A percentile compares a stretch with the other conserved stretches of the same genome.
Evolutionary conservation across 2,888 invertebrate species (phyloP).

Genomic region (Chromoteleia sp.): DNA sequence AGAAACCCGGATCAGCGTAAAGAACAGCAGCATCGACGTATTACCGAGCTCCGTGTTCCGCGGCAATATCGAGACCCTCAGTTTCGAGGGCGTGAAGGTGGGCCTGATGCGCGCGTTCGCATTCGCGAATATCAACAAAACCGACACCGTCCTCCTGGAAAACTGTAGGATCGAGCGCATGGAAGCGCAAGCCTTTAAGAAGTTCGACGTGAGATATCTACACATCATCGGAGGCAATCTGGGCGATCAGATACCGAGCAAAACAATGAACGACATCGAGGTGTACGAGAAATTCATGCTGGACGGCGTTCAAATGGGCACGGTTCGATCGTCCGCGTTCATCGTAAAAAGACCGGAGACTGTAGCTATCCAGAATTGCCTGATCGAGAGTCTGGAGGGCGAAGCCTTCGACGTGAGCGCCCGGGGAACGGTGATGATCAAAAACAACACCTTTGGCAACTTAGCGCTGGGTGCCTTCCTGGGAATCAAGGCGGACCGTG

Average conservation of each 20-base stretch:
- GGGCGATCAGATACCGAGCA: conserved; percentile 87
- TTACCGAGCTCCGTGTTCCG: conserved; percentile 87
- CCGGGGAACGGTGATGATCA: conserved; percentile 88
- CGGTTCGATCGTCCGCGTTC: conserved; percentile 89
- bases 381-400: conserved; percentile 87
- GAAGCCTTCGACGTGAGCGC: conserved; percentile 88
- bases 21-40: conserved; percentile 84
- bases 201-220: conserved; percentile 89
- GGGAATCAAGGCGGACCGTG: conserved; percentile 86
- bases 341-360: conserved; percentile 88
- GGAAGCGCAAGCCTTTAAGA: conserved; percentile 91
- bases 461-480: conserved; percentile 88
- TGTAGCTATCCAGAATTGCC: conserved; percentile 87
- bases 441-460: conserved; percentile 87
- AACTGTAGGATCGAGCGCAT: conserved; percentile 87
- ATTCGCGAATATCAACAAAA: conserved; percentile 89
- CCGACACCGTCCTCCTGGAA: conserved; percentile 88
- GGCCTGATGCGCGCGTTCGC: conserved; percentile 89
- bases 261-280: conserved; percentile 90
- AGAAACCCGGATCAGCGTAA: conserved; percentile 83
- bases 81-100: conserved; percentile 88
- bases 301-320: conserved; percentile 88
- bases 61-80: conserved; percentile 90
- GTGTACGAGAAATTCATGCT: conserved; percentile 89
- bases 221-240: conserved; percentile 88